These are phyloP conservation scores for Mixornis gularis DNA, from an alignment of 2,113 vertebrate genomes.

Conservation along the genomic window DNA sequence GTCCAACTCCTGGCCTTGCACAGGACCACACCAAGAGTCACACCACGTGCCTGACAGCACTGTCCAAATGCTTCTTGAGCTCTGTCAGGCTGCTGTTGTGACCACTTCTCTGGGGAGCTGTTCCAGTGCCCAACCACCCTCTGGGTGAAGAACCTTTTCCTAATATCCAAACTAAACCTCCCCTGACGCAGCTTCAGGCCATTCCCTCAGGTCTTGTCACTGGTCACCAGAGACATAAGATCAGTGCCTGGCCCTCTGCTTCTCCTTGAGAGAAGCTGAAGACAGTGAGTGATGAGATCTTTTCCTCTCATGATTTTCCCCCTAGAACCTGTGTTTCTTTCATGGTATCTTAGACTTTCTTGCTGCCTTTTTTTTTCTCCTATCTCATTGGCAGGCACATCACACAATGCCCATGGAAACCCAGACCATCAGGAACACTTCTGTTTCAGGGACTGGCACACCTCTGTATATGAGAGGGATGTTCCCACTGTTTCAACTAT, in stretches of 20 bases:
- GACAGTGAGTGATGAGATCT: not conserved
- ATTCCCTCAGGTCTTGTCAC: not conserved
- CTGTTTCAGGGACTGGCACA: not conserved
- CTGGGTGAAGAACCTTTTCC: accelerated
- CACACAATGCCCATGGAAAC: not conserved
- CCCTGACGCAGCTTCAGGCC: not conserved
- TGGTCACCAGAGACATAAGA: not conserved
- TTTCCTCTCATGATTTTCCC: not conserved
- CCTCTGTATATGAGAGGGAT: not conserved
- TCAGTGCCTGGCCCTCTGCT: not conserved
- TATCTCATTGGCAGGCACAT: not conserved
- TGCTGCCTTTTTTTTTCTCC: not conserved
- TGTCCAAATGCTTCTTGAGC: accelerated
- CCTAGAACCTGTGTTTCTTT: not conserved
- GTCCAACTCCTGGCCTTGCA: no score
- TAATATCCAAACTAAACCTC: not conserved
- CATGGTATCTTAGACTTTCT: not conserved
- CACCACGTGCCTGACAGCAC: accelerated
- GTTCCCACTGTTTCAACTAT: not conserved
- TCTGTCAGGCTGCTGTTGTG: not conserved
- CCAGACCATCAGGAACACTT: not conserved
- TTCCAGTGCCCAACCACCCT: not conserved
- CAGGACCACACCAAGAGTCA: not conserved
- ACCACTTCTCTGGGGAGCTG: not conserved
- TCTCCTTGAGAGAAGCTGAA: not conserved